These are phyloP conservation scores for Zonitis immaculata DNA, from an alignment of 2,888 invertebrate species.

Conservation along the genomic window DNA sequence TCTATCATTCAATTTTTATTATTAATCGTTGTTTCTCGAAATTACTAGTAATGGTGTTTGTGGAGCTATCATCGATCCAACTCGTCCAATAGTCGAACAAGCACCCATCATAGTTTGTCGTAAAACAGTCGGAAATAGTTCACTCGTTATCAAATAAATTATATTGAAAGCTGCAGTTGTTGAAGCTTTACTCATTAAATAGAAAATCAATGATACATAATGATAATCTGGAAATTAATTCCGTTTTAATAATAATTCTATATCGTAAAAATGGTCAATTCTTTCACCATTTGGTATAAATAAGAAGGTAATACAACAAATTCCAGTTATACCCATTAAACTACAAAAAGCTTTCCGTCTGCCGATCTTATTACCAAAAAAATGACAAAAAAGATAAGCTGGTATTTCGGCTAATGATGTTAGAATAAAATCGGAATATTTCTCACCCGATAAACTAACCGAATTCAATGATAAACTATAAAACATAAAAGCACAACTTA, in stretches of 20 bases:
- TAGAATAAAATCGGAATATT: conserved; percentile 72
- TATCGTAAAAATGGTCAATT: neutral
- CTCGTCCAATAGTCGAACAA: conserved; percentile 63
- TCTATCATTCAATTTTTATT: too few species aligned
- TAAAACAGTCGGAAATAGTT: conserved; percentile 63
- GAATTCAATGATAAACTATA: conserved; percentile 77
- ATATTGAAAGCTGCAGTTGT: conserved; percentile 63
- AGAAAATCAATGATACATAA: conserved; percentile 52
- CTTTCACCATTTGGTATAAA: conserved; percentile 54
- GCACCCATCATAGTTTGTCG: conserved; percentile 59
- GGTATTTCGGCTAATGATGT: conserved; percentile 68
- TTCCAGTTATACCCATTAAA: conserved; percentile 59
- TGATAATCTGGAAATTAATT: conserved; percentile 48
- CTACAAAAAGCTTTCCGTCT: conserved; percentile 59
- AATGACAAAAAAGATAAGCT: conserved; percentile 60
- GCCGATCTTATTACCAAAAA: conserved; percentile 62
- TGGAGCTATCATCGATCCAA: conserved; percentile 62
- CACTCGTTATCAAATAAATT: conserved; percentile 63
- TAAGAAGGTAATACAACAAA: conserved; percentile 56
- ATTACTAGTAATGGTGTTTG: conserved; percentile 66
- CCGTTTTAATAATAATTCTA: neutral
- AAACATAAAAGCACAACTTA: conserved; percentile 72
- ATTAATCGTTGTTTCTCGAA: too few species aligned
- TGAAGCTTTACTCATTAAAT: conserved; percentile 61
- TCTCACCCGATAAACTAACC: conserved; percentile 66